phyloP scores from a whole-genome alignment of 2,113 vertebrate genomes.

The Labeo rohita region DNA sequence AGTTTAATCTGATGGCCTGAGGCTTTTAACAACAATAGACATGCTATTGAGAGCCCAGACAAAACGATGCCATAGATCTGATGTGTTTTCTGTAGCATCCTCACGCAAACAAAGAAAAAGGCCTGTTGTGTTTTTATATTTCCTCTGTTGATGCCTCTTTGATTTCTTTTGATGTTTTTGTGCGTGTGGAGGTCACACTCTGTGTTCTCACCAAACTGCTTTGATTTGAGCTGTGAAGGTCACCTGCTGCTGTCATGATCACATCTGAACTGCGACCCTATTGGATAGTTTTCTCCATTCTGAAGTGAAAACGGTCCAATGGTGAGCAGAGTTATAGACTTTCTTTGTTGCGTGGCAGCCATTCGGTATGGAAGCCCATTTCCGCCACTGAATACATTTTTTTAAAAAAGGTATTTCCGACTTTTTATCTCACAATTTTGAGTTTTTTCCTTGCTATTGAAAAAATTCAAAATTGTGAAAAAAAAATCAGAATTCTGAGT shows the following conservation, averaged over 20 bases:
- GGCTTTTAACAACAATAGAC: neutral
- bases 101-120: neutral
- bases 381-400: too few relatives aligned
- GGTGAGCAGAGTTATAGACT: neutral
- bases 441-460: too few relatives aligned
- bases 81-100: constrained; percentile 2
- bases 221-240: constrained; percentile 2
- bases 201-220: neutral
- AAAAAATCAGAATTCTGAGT: too few relatives aligned
- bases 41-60: neutral
- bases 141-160: neutral
- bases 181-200: neutral
- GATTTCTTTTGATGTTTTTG: constrained; percentile 14
- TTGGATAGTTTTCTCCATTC: neutral
- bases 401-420: too few relatives aligned
- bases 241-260: neutral
- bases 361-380: too few relatives aligned
- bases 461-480: too few relatives aligned
- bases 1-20: neutral
- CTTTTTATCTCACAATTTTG: too few relatives aligned
- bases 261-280: neutral
- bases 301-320: neutral
- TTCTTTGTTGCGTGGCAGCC: neutral
- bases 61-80: neutral
- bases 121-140: constrained; percentile 17